These are phyloP conservation scores for Platysternon megacephalum DNA, from an alignment of 2,113 vertebrate genomes.

Conservation along the genomic window DNA sequence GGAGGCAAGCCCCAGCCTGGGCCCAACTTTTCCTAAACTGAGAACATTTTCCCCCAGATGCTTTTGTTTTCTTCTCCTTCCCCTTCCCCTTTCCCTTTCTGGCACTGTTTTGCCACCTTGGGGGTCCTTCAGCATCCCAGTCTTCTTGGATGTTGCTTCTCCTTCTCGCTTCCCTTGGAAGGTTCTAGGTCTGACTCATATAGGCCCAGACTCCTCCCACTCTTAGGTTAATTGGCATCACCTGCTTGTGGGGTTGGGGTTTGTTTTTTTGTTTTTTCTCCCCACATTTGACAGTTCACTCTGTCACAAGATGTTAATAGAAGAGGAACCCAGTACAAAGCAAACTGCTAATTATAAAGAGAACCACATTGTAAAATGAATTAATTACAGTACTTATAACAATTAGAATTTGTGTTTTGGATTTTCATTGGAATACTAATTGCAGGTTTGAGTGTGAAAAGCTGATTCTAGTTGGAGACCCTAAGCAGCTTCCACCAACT, in stretches of 20 bases:
- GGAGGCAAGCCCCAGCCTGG: background rate
- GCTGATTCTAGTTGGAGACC: slow-evolving; percentile 84
- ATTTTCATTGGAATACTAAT: background rate
- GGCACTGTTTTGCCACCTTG: background rate
- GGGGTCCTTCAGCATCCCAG: background rate
- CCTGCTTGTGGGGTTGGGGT: background rate
- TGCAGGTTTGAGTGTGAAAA: slow-evolving; percentile 85
- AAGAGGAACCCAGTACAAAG: background rate
- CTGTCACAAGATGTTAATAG: background rate
- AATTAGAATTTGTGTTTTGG: background rate
- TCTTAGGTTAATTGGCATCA: background rate
- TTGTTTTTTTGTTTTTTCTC: background rate
- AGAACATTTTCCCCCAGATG: background rate
- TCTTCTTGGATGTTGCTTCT: background rate
- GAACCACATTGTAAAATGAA: accelerated
- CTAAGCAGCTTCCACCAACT: slow-evolving; percentile 83
- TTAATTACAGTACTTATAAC: background rate
- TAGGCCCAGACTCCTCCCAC: background rate
- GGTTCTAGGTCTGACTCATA: background rate
- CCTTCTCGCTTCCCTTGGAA: background rate
- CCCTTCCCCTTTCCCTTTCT: background rate
- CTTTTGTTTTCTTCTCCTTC: background rate
- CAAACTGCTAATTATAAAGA: background rate
- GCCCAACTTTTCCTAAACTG: background rate
- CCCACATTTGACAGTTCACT: background rate